Evolutionary conservation across 92 coral and sea anemone genomes (phyloP).

Genomic region (Pocillopora meandrina): DNA sequence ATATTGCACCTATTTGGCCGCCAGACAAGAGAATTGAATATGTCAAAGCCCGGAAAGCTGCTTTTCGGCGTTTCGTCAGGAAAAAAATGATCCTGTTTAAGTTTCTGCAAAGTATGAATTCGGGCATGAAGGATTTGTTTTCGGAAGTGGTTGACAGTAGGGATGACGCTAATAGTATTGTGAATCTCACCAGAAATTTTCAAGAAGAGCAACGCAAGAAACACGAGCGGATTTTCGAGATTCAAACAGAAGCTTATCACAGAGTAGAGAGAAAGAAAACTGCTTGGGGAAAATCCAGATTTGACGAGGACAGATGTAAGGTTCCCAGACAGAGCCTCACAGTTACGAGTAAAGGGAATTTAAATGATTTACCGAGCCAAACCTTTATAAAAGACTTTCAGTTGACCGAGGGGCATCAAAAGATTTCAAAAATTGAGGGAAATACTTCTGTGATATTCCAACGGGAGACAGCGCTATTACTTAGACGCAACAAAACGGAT

Average conservation of each 20-base stretch:
- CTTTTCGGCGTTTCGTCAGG: slow-evolving; percentile 39
- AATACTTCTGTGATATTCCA: neutral
- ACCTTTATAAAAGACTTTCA: neutral
- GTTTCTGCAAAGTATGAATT: slow-evolving; percentile 41
- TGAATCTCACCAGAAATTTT: slow-evolving; percentile 16
- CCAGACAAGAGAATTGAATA: slow-evolving; percentile 18
- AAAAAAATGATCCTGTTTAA: slow-evolving; percentile 45
- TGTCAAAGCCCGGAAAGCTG: slow-evolving; percentile 10
- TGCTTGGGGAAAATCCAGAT: slow-evolving; percentile 7
- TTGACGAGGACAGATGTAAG: neutral
- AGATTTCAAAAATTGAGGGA: neutral
- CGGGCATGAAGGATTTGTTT: slow-evolving; percentile 12
- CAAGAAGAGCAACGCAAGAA: slow-evolving; percentile 20
- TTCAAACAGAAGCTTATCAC: slow-evolving; percentile 23
- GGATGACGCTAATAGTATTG: slow-evolving; percentile 1
- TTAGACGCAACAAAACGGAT: neutral
- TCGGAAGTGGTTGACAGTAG: neutral
- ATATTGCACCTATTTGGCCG: slow-evolving; percentile 68
- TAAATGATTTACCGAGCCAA: neutral
- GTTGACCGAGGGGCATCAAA: neutral
- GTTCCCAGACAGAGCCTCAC: neutral
- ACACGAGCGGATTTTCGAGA: slow-evolving; percentile 14
- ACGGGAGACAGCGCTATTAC: neutral
- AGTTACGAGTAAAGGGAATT: neutral
- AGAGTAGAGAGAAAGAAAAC: slow-evolving; percentile 23